phyloP scores from a whole-genome alignment of 2,888 invertebrate genomes.

The Mesorhabditis belari region DNA sequence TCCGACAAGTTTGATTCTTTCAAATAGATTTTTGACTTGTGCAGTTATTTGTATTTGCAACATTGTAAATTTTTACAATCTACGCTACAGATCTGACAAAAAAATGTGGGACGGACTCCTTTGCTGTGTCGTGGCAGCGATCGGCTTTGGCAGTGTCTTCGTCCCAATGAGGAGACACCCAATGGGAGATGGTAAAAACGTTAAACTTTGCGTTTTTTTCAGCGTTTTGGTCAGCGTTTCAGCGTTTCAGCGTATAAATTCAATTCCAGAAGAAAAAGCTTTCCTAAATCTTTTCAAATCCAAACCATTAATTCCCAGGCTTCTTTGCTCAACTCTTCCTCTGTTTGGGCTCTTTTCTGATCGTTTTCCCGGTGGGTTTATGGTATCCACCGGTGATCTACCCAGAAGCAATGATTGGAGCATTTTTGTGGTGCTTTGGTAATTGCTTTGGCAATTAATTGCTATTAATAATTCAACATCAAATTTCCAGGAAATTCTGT shows the following conservation, averaged over 20 bases:
- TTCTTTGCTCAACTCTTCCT: slow-evolving; percentile 58
- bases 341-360: slow-evolving; percentile 54
- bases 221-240: no score
- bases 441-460: slow-evolving; percentile 2
- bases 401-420: slow-evolving; percentile 57
- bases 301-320: slow-evolving; percentile 45
- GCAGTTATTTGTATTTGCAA: no score
- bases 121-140: slow-evolving; percentile 52
- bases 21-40: no score
- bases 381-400: slow-evolving; percentile 53
- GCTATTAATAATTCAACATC: background rate
- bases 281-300: background rate
- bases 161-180: slow-evolving; percentile 56
- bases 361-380: slow-evolving; percentile 52
- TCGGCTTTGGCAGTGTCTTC: slow-evolving; percentile 56
- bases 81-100: no score
- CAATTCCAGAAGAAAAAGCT: background rate
- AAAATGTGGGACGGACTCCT: slow-evolving; percentile 44
- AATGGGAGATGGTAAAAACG: slow-evolving; percentile 31
- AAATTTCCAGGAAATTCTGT: slow-evolving; percentile 54
- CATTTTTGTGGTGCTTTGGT: slow-evolving; percentile 57
- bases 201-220: no score
- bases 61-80: no score
- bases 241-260: background rate
- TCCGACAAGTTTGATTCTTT: no score